These are phyloP conservation scores for Prochilodus magdalenae DNA, from an alignment of 2,113 vertebrate genomes.

Conservation along the genomic window DNA sequence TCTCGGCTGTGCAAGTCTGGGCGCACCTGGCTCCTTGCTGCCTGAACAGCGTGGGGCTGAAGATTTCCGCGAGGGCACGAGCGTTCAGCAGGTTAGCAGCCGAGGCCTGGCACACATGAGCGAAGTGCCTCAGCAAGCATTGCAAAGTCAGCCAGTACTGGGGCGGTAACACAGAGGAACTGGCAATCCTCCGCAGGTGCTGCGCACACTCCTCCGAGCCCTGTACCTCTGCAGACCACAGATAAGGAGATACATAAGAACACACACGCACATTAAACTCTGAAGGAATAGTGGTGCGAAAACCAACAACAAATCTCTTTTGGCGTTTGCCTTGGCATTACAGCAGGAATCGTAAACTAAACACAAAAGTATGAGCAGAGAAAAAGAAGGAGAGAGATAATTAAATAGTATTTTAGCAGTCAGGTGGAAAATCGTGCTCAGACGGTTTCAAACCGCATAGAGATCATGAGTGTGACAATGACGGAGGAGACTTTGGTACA, in stretches of 20 bases:
- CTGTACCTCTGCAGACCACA: slow-evolving; percentile 80
- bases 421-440: slow-evolving; percentile 65
- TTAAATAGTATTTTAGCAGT: not conserved
- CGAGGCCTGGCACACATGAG: slow-evolving; percentile 85
- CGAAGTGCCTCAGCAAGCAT: slow-evolving; percentile 92
- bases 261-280: not conserved
- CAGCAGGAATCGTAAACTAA: not conserved
- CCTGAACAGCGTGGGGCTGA: slow-evolving; percentile 90
- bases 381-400: not conserved
- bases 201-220: slow-evolving; percentile 87
- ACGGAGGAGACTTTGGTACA: slow-evolving; percentile 64
- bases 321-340: not conserved
- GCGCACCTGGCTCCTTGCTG: slow-evolving; percentile 84
- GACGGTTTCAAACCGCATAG: slow-evolving; percentile 62
- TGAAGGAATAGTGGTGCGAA: not conserved
- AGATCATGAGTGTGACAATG: slow-evolving; percentile 64
- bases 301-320: not conserved
- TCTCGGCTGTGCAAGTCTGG: slow-evolving; percentile 46
- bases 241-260: not conserved
- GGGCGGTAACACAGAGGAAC: slow-evolving; percentile 84
- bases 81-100: slow-evolving; percentile 88
- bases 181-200: slow-evolving; percentile 85
- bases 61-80: slow-evolving; percentile 89
- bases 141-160: slow-evolving; percentile 96
- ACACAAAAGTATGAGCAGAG: not conserved